phyloP scores from a whole-genome alignment of 2,113 vertebrate species.

The Tinamus guttatus region DNA sequence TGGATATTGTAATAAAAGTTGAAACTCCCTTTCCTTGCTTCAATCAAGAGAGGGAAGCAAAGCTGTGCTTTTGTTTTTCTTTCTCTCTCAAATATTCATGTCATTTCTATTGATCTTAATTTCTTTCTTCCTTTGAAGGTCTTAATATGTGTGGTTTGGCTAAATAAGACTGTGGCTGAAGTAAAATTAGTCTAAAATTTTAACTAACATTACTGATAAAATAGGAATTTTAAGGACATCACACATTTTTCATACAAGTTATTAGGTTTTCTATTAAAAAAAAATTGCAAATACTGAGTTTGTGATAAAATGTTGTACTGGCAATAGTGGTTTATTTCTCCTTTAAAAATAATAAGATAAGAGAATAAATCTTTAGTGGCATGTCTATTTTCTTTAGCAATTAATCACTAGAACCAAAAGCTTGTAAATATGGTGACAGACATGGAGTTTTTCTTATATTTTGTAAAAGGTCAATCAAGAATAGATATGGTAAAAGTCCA shows the following conservation, averaged over 20 bases:
- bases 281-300: not conserved
- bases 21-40: constrained; percentile 7
- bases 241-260: not conserved
- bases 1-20: constrained; percentile 33
- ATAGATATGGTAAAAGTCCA: constrained; percentile 48
- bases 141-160: not conserved
- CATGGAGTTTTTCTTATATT: constrained; percentile 39
- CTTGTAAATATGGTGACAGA: constrained; percentile 36
- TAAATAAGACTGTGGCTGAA: not conserved
- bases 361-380: not conserved
- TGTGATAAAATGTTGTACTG: not conserved
- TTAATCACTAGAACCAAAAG: constrained; percentile 40
- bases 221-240: not conserved
- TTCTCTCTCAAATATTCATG: not conserved
- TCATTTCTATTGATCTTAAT: not conserved
- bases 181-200: not conserved
- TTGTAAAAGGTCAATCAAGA: constrained; percentile 67
- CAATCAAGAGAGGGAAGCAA: not conserved
- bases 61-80: not conserved
- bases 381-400: not conserved
- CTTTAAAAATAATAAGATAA: not conserved
- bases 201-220: not conserved
- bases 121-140: not conserved
- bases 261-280: not conserved
- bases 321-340: not conserved